These are phyloP conservation scores for Tinamus guttatus DNA, from an alignment of 2,113 vertebrate genomes.

Conservation along the genomic window DNA sequence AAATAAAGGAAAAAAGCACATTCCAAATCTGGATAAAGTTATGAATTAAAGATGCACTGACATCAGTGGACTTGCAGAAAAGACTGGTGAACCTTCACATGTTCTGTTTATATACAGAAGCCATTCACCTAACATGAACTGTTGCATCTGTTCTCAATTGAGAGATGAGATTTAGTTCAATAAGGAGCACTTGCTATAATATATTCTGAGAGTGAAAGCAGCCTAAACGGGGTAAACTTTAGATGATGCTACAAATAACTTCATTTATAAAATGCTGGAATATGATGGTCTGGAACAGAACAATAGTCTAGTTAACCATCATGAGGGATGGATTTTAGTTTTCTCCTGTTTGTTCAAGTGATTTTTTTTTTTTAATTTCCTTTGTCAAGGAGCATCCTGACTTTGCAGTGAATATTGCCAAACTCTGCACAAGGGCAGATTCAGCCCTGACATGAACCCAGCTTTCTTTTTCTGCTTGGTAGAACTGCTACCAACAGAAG, in stretches of 20 bases:
- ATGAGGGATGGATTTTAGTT: not conserved
- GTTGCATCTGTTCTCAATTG: not conserved
- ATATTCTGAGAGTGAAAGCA: not conserved
- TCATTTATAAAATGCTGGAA: slow-evolving; percentile 12
- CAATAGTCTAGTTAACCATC: not conserved
- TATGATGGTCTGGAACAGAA: not conserved
- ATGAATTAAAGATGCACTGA: not conserved
- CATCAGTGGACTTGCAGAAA: not conserved
- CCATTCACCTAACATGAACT: not conserved
- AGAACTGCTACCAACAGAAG: not conserved
- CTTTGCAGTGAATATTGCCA: not conserved
- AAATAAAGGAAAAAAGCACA: not conserved
- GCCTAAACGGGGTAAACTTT: not conserved
- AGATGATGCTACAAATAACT: slow-evolving; percentile 15
- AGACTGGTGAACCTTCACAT: not conserved
- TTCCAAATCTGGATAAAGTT: not conserved
- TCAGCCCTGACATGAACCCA: not conserved
- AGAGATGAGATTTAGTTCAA: not conserved
- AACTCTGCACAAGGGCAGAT: not conserved
- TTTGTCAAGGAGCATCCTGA: not conserved
- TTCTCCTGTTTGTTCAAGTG: not conserved
- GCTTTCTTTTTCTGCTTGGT: not conserved
- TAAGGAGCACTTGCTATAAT: not conserved
- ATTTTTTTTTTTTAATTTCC: not conserved
- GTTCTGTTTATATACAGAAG: not conserved